Evolutionary conservation across 2,797 vertebrate genomes (phyloP).

Genomic region (Rhinophrynus dorsalis): DNA sequence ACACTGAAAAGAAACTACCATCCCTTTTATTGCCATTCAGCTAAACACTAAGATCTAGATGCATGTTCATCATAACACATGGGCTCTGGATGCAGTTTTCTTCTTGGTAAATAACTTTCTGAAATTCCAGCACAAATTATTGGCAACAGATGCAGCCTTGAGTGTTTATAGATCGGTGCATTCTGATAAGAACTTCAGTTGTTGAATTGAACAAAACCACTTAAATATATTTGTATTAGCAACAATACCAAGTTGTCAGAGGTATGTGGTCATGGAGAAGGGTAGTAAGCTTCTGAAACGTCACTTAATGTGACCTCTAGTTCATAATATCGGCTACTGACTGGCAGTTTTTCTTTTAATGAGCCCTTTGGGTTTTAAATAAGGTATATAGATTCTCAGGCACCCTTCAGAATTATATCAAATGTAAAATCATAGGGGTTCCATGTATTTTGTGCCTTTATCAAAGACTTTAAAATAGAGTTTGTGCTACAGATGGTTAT

Average conservation of each 20-base stretch:
- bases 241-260: neutral
- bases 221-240: neutral
- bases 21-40: neutral
- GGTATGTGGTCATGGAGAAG: neutral
- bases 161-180: neutral
- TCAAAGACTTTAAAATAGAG: conserved; percentile 5
- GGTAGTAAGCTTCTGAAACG: neutral
- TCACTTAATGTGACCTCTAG: neutral
- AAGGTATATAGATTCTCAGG: neutral
- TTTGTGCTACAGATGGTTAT: conserved; percentile 8
- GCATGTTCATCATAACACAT: neutral
- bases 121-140: no score
- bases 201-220: neutral
- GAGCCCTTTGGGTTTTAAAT: neutral
- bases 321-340: neutral
- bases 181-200: neutral
- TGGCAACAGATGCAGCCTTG: no score
- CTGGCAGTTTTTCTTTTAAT: neutral
- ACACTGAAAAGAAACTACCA: neutral
- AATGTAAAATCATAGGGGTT: conserved; percentile 8
- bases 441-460: conserved; percentile 36
- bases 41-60: conserved; percentile 1
- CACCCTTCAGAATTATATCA: neutral
- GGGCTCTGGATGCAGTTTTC: neutral
- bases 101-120: no score